Conservation (phyloP, 2,888 invertebrate species). For the Meteorus cinctellus region DNA sequence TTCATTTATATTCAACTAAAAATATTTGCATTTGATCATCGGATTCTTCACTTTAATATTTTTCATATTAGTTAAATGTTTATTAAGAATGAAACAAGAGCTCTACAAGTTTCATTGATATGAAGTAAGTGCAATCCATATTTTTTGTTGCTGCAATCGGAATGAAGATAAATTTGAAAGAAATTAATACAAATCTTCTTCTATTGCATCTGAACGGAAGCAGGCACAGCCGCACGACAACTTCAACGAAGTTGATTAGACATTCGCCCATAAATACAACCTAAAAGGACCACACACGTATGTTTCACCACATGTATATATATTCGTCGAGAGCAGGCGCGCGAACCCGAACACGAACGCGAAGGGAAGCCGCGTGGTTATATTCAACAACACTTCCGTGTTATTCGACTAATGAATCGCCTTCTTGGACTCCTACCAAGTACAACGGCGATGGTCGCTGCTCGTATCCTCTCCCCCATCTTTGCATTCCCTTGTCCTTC, state of each 20-base stretch:
- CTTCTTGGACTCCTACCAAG: constrained; percentile 54
- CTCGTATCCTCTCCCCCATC: constrained; percentile 41
- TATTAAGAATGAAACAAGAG: too few relatives aligned
- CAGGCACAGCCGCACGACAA: background rate
- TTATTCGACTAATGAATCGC: constrained; percentile 73
- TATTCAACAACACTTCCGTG: constrained; percentile 65
- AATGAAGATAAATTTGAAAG: background rate
- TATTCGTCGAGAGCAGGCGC: background rate
- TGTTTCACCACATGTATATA: background rate
- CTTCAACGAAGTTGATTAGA: background rate
- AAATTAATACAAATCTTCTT: background rate
- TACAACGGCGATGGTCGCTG: constrained; percentile 47
- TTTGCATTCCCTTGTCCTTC: constrained; percentile 44
- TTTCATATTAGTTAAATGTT: too few relatives aligned
- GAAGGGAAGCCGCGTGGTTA: constrained; percentile 58
- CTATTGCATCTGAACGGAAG: background rate
- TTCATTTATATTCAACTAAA: too few relatives aligned
- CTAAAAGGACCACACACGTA: constrained; percentile 50
- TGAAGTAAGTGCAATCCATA: background rate
- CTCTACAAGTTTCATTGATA: background rate
- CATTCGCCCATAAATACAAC: background rate
- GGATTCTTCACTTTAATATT: too few relatives aligned
- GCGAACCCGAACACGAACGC: constrained; percentile 46
- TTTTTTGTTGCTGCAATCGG: background rate
- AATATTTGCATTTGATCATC: too few relatives aligned